phyloP scores from a whole-genome alignment of 2,888 invertebrate genomes.

The Drosophila colorata region DNA sequence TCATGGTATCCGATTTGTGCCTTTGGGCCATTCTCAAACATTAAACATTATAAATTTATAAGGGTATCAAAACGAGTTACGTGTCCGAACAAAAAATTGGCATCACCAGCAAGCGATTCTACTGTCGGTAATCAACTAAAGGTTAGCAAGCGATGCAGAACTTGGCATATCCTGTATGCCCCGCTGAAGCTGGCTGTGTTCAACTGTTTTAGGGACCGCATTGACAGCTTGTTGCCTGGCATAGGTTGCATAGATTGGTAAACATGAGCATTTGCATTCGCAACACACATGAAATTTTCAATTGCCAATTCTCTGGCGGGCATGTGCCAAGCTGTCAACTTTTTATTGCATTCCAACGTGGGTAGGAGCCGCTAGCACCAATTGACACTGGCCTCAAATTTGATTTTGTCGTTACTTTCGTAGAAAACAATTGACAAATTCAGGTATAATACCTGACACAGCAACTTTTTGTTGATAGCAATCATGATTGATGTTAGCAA shows the following conservation, averaged over 20 bases:
- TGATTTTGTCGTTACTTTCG: neutral
- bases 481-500: no score
- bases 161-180: neutral
- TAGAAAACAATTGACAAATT: no score
- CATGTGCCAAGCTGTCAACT: conserved; percentile 1
- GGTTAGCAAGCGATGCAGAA: conserved; percentile 9
- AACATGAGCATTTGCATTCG: neutral
- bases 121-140: conserved; percentile 3
- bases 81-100: neutral
- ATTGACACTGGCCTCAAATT: neutral
- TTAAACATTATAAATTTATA: neutral
- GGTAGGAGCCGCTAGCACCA: neutral
- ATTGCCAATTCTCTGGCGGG: neutral
- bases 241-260: neutral
- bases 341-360: neutral
- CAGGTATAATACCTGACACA: no score
- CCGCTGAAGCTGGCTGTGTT: neutral
- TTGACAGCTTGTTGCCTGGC: neutral
- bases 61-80: neutral
- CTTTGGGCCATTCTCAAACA: neutral
- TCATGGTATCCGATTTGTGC: neutral
- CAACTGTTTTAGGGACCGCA: no score
- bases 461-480: no score
- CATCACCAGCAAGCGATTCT: conserved; percentile 1
- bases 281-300: conserved; percentile 1